Percentiles rank a stretch among this genome's conserved stretches.
phyloP scores from a whole-genome alignment of 2,888 invertebrate species.

The Tridacna gigas region DNA sequence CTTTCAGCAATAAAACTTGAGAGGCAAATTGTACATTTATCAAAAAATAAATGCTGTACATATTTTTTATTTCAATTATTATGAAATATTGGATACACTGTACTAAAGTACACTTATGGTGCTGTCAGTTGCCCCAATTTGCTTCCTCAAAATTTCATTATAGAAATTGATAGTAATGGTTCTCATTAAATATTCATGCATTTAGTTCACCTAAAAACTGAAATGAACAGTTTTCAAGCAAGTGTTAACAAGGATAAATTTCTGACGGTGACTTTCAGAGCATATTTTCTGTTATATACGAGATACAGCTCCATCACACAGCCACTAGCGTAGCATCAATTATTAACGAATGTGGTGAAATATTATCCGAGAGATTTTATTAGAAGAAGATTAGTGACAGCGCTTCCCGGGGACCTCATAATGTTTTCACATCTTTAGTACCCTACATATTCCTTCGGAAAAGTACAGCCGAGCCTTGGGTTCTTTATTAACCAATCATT shows the following conservation, averaged over 20 bases:
- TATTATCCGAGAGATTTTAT: constrained; percentile 17
- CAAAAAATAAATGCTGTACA: too few species aligned
- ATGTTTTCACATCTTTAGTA: neutral
- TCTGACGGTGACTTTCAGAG: constrained; percentile 9
- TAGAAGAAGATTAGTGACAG: neutral
- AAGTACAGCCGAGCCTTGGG: too few species aligned
- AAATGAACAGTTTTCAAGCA: neutral
- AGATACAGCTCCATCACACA: neutral
- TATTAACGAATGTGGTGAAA: constrained; percentile 10
- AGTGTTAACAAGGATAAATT: constrained; percentile 22
- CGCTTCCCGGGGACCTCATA: neutral
- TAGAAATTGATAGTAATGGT: constrained; percentile 23
- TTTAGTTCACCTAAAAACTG: constrained; percentile 14
- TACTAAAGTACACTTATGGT: neutral
- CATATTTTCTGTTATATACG: constrained; percentile 4
- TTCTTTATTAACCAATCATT: too few species aligned
- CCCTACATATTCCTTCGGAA: too few species aligned
- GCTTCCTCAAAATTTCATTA: constrained; percentile 22
- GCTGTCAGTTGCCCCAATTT: neutral
- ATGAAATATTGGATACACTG: neutral
- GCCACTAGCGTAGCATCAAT: neutral
- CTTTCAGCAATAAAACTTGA: too few species aligned
- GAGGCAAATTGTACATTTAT: too few species aligned
- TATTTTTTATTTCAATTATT: too few species aligned
- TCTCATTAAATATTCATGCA: constrained; percentile 17